phyloP scores from a whole-genome alignment of 1,140 invertebrate species.

The Megalopta genalis region DNA sequence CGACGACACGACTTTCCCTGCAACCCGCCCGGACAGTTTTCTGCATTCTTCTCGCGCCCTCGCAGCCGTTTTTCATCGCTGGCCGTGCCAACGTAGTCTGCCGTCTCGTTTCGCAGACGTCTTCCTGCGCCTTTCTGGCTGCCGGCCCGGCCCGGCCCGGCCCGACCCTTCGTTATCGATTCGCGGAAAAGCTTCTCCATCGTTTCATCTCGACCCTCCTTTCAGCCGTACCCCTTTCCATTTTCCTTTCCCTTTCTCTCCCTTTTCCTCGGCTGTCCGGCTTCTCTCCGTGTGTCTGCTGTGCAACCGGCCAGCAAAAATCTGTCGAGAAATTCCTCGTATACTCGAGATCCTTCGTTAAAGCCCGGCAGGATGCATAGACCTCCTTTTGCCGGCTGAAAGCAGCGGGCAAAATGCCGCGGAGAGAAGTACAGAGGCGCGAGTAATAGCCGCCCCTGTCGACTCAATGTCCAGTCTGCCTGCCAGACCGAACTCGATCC shows the following conservation, averaged over 20 bases:
- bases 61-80: not conserved
- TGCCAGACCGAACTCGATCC: no score
- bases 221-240: slow-evolving; percentile 29
- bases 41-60: slow-evolving; percentile 40
- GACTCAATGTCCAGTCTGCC: no score
- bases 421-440: no score
- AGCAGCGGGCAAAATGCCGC: no score
- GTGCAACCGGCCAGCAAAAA: slow-evolving; percentile 41
- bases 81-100: not conserved
- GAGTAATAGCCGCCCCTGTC: no score
- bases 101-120: slow-evolving; percentile 7
- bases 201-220: slow-evolving; percentile 19
- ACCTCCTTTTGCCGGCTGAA: no score
- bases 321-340: slow-evolving; percentile 35
- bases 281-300: slow-evolving; percentile 35
- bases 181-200: slow-evolving; percentile 51
- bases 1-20: slow-evolving; percentile 9
- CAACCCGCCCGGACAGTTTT: not conserved
- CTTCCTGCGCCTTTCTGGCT: not conserved
- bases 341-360: slow-evolving; percentile 39
- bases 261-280: not conserved
- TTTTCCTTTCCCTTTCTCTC: slow-evolving; percentile 13
- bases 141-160: not conserved
- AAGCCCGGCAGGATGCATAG: not conserved
- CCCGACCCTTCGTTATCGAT: slow-evolving; percentile 47